A percentile compares a stretch with the other conserved stretches of the same genome.
phyloP scores from a whole-genome alignment of 2,113 vertebrate species.

The Saguinus midas region DNA sequence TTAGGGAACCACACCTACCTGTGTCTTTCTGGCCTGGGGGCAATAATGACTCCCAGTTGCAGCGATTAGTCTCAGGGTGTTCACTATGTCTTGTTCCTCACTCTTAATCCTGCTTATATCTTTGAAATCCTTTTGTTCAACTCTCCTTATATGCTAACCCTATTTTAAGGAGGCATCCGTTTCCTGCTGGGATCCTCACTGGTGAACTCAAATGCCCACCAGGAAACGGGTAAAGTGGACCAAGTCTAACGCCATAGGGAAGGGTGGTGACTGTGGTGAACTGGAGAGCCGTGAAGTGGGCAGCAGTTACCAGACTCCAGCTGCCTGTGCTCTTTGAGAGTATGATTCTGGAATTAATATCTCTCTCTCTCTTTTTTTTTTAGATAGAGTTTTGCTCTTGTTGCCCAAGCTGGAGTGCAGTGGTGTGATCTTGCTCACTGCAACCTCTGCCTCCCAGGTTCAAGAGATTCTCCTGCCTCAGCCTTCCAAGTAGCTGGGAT shows the following conservation, averaged over 20 bases:
- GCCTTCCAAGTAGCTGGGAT: too few species aligned
- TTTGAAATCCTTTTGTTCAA: not conserved
- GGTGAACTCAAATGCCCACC: not conserved
- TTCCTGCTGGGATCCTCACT: not conserved
- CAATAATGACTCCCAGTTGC: fast-evolving
- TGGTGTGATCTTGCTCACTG: not conserved
- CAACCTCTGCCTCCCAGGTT: not conserved
- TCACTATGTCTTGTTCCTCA: not conserved
- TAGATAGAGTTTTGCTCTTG: not conserved
- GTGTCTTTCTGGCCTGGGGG: not conserved
- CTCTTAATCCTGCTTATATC: not conserved
- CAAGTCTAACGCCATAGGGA: not conserved
- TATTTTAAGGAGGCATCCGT: not conserved
- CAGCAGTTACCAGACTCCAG: not conserved
- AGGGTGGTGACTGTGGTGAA: not conserved
- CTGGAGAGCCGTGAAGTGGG: fast-evolving
- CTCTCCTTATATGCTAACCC: not conserved
- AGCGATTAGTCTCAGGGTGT: not conserved
- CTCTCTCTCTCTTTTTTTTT: too few species aligned
- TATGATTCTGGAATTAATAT: not conserved
- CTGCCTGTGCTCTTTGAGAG: not conserved
- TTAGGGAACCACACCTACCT: not conserved
- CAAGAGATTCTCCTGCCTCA: too few species aligned
- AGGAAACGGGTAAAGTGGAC: not conserved
- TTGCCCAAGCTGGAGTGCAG: not conserved